A percentile compares a stretch with the other conserved stretches of the same genome.
phyloP scores from a whole-genome alignment of 1,140 invertebrate species.

The silkworm (Bombyx mori) region ASM3026992v2 NC_085114.1:4493001-4493500 shows the following conservation, averaged over 20 bases:
- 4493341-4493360: constrained; percentile 63
- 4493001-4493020: too few relatives aligned
- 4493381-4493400: constrained; percentile 62
- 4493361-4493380: constrained; percentile 62
- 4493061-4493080: too few relatives aligned
- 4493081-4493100: too few relatives aligned
- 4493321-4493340: constrained; percentile 68
- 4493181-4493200: constrained; percentile 53
- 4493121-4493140: too few relatives aligned
- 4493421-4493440: constrained; percentile 63
- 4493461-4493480: constrained; percentile 68
- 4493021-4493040: too few relatives aligned
- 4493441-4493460: constrained; percentile 62
- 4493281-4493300: constrained; percentile 68
- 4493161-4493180: too few relatives aligned
- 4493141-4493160: too few relatives aligned
- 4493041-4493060: too few relatives aligned
- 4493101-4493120: too few relatives aligned
- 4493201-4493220: constrained; percentile 70
- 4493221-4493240: constrained; percentile 61
- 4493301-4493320: constrained; percentile 68
- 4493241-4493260: constrained; percentile 68
- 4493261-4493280: constrained; percentile 68
- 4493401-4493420: constrained; percentile 46
- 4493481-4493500: constrained; percentile 26